Evolutionary conservation across 2,888 invertebrate species (phyloP).

Genomic region (Eulithis testata): DNA sequence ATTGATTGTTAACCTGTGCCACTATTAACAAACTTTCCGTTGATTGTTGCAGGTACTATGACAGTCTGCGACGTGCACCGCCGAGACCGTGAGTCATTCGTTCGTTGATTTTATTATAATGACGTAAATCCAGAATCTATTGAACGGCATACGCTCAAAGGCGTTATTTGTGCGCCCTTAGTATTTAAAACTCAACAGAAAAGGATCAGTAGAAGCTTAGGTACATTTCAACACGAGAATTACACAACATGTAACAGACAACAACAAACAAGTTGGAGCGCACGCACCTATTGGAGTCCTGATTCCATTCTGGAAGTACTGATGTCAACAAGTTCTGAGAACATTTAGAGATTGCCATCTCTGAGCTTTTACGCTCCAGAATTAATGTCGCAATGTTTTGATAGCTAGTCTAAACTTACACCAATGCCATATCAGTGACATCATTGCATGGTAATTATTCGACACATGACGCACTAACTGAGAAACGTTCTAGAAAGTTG

Average conservation of each 20-base stretch:
- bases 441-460: no score
- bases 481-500: neutral
- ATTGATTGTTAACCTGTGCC: conserved; percentile 30
- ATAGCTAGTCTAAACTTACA: neutral
- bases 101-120: conserved; percentile 51
- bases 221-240: no score
- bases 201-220: no score
- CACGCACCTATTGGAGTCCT: conserved; percentile 1
- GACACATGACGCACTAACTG: neutral
- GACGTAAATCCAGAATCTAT: conserved; percentile 28
- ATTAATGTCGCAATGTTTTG: neutral
- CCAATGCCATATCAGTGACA: no score
- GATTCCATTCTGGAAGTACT: conserved; percentile 1
- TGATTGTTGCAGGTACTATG: conserved; percentile 77
- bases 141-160: neutral
- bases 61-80: conserved; percentile 68
- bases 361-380: neutral
- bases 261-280: neutral
- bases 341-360: neutral
- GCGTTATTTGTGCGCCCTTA: conserved; percentile 13
- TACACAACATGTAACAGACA: no score
- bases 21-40: conserved; percentile 56
- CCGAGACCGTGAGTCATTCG: conserved; percentile 74
- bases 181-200: no score
- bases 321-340: conserved; percentile 2